These are phyloP conservation scores for Zaprionus ornatus DNA, from an alignment of 1,140 invertebrate species.

Conservation along the genomic window DNA sequence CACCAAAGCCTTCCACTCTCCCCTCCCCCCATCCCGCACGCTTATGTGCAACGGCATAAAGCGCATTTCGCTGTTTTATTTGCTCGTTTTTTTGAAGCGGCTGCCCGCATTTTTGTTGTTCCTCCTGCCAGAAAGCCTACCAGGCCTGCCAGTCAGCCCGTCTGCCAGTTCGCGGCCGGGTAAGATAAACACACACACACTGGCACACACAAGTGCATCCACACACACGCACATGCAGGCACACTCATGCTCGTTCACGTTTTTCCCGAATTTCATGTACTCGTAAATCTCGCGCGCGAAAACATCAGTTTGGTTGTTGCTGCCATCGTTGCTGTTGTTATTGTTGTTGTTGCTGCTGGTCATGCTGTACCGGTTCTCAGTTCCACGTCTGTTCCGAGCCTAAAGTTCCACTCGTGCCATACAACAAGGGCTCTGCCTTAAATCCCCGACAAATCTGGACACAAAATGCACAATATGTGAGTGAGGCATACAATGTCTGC, in stretches of 20 bases:
- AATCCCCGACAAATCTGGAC: constrained; percentile 45
- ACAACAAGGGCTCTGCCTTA: constrained; percentile 16
- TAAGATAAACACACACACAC: constrained; percentile 68
- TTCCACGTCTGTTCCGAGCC: constrained; percentile 13
- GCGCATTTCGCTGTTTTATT: constrained; percentile 63
- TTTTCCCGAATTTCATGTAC: constrained; percentile 70
- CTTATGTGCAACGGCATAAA: constrained; percentile 39
- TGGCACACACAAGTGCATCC: constrained; percentile 4
- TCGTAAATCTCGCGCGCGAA: constrained; percentile 78
- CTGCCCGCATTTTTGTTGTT: constrained; percentile 76
- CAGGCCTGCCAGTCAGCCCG: constrained; percentile 27
- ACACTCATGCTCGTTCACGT: constrained; percentile 69
- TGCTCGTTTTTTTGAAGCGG: constrained; percentile 27
- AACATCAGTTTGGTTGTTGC: constrained; percentile 65
- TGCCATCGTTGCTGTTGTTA: constrained; percentile 33
- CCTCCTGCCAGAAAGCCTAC: constrained; percentile 67
- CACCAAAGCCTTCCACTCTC: background rate
- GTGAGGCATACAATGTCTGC: constrained; percentile 12
- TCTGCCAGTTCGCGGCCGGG: constrained; percentile 32
- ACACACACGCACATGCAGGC: background rate
- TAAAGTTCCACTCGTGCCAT: background rate
- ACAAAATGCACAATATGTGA: constrained; percentile 40
- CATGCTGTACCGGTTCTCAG: constrained; percentile 28
- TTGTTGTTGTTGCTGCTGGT: constrained; percentile 35
- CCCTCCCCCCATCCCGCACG: background rate